Evolutionary conservation across 2,888 invertebrate genomes (phyloP).

Genomic region (Orchestes rusci): DNA sequence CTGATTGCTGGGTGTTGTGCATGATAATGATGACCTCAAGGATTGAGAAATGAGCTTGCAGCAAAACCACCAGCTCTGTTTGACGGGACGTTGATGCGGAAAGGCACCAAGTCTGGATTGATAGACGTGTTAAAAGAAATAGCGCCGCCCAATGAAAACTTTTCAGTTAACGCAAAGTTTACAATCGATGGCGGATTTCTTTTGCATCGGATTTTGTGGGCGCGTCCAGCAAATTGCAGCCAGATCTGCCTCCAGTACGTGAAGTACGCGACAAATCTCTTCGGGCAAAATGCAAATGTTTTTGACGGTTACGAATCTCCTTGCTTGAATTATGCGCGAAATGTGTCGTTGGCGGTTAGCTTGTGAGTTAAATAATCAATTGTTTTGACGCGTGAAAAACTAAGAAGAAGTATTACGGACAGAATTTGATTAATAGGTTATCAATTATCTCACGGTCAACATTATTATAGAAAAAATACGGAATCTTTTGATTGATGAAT

Average conservation of each 20-base stretch:
- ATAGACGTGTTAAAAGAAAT: not conserved
- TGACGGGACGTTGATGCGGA: not conserved
- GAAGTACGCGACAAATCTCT: not conserved
- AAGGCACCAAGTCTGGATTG: not conserved
- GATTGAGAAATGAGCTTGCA: not conserved
- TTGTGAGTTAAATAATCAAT: too few relatives aligned
- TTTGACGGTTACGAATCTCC: not conserved
- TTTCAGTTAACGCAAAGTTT: not conserved
- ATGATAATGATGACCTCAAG: not conserved
- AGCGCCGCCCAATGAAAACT: not conserved
- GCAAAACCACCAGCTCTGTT: not conserved
- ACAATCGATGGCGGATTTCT: not conserved
- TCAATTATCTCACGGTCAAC: too few relatives aligned
- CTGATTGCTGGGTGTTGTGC: not conserved
- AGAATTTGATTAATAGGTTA: too few relatives aligned
- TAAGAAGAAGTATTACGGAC: too few relatives aligned
- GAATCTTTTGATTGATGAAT: too few relatives aligned
- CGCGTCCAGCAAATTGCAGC: not conserved
- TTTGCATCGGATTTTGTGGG: not conserved
- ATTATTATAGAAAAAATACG: too few relatives aligned
- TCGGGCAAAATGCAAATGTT: not conserved
- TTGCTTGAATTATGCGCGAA: too few relatives aligned
- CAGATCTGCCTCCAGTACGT: too few relatives aligned
- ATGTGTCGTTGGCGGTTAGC: too few relatives aligned
- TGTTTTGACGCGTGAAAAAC: too few relatives aligned